Conservation (phyloP, 2,797 vertebrate genomes). For the Champsocephalus esox region DNA sequence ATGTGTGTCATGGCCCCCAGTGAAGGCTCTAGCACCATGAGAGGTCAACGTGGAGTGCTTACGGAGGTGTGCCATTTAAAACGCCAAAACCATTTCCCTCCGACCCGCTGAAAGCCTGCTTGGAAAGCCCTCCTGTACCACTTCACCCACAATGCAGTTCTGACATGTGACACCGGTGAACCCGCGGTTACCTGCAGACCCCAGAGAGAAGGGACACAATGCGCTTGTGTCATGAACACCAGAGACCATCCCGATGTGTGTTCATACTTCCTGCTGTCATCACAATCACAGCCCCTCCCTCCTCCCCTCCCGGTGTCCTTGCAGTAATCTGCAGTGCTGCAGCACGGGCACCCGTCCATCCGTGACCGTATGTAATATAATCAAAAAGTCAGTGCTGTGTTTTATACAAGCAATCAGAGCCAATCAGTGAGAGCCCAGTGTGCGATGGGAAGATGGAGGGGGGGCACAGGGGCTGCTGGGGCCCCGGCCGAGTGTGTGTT, state of each 20-base stretch:
- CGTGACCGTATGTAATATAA: conserved; percentile 83
- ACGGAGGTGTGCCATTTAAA: conserved; percentile 85
- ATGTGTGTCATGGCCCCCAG: no score
- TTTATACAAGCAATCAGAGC: conserved; percentile 88
- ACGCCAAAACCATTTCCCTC: conserved; percentile 78
- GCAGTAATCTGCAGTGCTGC: conserved; percentile 65
- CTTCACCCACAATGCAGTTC: conserved; percentile 57
- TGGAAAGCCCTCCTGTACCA: conserved; percentile 64
- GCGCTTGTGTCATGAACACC: conserved; percentile 48
- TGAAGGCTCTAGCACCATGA: neutral
- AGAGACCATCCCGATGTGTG: conserved; percentile 47
- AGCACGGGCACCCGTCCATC: conserved; percentile 71
- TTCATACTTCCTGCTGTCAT: conserved; percentile 71
- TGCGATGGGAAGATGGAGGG: conserved; percentile 59
- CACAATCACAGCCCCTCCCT: conserved; percentile 56
- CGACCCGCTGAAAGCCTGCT: conserved; percentile 59
- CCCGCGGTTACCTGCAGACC: conserved; percentile 62
- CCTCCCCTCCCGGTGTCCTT: conserved; percentile 51
- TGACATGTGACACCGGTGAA: conserved; percentile 74
- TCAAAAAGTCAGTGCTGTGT: conserved; percentile 85
- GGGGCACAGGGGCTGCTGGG: conserved; percentile 43
- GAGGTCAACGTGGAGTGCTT: conserved; percentile 73
- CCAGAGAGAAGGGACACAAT: conserved; percentile 35
- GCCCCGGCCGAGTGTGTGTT: conserved; percentile 78
- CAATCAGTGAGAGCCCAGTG: conserved; percentile 78